Conservation (phyloP, 35 echinoderm and acorn worm species). For the Heliocidaris erythrogramma region DNA sequence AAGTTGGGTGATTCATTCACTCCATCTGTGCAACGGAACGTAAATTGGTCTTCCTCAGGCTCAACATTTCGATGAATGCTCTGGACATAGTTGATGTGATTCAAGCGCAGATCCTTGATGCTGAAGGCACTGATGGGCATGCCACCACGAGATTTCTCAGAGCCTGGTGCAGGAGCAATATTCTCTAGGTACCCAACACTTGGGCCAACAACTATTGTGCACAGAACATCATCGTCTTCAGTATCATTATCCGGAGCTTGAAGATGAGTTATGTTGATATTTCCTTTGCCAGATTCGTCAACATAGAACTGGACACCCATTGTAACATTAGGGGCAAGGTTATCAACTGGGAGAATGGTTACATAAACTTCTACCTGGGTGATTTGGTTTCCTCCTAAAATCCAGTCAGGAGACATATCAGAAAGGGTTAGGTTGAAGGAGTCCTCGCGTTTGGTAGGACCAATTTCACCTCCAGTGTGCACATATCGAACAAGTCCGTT, state of each 20-base stretch:
- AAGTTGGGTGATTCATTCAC: constrained; percentile 72
- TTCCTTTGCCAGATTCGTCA: constrained; percentile 77
- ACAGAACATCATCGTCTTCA: constrained; percentile 89
- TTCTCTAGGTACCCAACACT: constrained; percentile 91
- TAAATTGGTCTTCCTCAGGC: constrained; percentile 83
- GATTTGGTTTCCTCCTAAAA: constrained; percentile 83
- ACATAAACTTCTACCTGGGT: constrained; percentile 89
- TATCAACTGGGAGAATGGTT: constrained; percentile 93
- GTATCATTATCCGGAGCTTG: constrained; percentile 87
- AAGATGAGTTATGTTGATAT: constrained; percentile 79
- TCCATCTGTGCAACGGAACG: constrained; percentile 88
- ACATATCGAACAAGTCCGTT: constrained; percentile 90
- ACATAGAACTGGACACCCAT: constrained; percentile 67
- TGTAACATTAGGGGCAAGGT: constrained; percentile 77
- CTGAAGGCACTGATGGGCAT: constrained; percentile 90
- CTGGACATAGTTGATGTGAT: constrained; percentile 98
- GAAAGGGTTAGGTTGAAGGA: constrained; percentile 95
- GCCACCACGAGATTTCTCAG: constrained; percentile 94
- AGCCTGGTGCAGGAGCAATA: constrained; percentile 95
- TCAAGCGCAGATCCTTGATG: constrained; percentile 80
- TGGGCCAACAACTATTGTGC: constrained; percentile 73
- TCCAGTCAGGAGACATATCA: constrained; percentile 96
- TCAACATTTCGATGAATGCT: constrained; percentile 79
- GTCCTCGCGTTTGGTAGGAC: constrained; percentile 76
- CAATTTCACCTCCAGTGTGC: constrained; percentile 96